A percentile compares a stretch with the other conserved stretches of the same genome.
These are phyloP conservation scores for Cervus canadensis DNA, from an alignment of 2,113 vertebrate genomes.

Conservation along the genomic window DNA sequence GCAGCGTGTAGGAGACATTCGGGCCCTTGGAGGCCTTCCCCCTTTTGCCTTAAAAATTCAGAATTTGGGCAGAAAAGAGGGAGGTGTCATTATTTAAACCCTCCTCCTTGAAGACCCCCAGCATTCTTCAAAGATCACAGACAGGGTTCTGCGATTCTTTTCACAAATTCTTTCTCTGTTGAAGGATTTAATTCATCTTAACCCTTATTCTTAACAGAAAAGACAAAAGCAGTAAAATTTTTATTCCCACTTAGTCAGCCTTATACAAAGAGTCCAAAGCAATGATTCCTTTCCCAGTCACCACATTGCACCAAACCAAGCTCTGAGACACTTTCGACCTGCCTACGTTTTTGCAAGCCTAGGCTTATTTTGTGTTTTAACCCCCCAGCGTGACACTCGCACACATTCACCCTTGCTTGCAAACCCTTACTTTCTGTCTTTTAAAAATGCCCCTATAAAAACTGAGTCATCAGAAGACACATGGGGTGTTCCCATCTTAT, in stretches of 20 bases:
- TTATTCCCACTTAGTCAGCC: background rate
- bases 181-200: background rate
- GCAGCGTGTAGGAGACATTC: background rate
- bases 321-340: background rate
- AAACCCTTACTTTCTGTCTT: background rate
- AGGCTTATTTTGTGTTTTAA: background rate
- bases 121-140: background rate
- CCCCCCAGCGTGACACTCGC: no score
- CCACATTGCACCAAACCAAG: background rate
- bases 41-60: constrained; percentile 1
- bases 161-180: background rate
- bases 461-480: background rate
- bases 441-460: background rate
- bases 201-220: background rate
- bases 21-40: background rate
- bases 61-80: background rate
- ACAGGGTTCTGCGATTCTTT: background rate
- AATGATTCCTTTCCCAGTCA: background rate
- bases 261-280: background rate
- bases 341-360: background rate
- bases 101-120: background rate
- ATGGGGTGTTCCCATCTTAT: background rate
- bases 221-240: background rate
- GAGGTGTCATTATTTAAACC: background rate
- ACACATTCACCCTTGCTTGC: background rate